phyloP scores from a whole-genome alignment of 2,113 vertebrate genomes.

The Corythoichthys intestinalis region DNA sequence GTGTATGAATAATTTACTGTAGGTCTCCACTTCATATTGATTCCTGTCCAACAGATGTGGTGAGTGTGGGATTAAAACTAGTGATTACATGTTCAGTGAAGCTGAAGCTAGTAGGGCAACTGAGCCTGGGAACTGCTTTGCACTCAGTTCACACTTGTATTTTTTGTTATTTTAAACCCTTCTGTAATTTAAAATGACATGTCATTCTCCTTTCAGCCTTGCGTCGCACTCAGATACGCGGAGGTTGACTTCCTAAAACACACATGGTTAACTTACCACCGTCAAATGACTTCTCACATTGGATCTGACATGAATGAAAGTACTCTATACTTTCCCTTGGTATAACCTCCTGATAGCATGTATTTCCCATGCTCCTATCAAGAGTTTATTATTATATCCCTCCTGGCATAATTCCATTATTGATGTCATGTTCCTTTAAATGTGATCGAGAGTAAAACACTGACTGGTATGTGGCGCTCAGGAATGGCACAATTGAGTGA shows the following conservation, averaged over 20 bases:
- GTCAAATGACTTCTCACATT: not conserved
- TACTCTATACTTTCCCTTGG: not conserved
- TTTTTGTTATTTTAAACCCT: not conserved
- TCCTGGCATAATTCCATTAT: conserved; percentile 9
- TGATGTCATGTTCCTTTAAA: conserved; percentile 15
- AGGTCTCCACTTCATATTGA: not conserved
- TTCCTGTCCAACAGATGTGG: not conserved
- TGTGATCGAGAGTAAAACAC: conserved; percentile 14
- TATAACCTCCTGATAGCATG: not conserved
- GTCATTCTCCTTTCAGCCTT: conserved; percentile 4
- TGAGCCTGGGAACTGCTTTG: not conserved
- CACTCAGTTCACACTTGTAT: not conserved
- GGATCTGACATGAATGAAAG: not conserved
- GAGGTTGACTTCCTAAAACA: conserved; percentile 1
- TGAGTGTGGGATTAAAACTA: conserved; percentile 1
- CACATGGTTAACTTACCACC: not conserved
- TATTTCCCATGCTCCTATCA: not conserved
- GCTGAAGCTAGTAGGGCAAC: not conserved
- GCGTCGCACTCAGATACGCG: not conserved
- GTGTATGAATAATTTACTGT: not conserved
- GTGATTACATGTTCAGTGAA: not conserved
- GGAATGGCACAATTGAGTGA: conserved; percentile 21
- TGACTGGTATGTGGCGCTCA: conserved; percentile 15
- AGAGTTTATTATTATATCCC: conserved; percentile 20
- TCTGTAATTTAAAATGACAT: not conserved